A percentile compares a stretch with the other conserved stretches of the same genome.
phyloP scores from a whole-genome alignment of 1,140 invertebrate genomes.

The Zaprionus davidi region DNA sequence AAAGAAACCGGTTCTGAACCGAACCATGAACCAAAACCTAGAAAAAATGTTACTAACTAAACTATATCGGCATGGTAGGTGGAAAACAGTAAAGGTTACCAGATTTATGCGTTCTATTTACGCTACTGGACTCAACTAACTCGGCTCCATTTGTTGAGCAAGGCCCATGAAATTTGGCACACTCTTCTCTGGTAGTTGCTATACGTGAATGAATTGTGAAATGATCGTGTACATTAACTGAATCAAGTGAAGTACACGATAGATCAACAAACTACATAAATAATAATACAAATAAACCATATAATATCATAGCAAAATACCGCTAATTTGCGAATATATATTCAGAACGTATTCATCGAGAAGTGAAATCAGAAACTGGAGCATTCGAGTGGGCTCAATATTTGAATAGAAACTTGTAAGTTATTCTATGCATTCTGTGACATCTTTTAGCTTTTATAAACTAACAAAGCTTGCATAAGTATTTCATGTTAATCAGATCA shows the following conservation, averaged over 20 bases:
- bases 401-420: neutral
- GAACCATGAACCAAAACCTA: constrained; percentile 41
- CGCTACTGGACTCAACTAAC: neutral
- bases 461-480: neutral
- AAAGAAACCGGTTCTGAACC: constrained; percentile 40
- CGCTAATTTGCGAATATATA: neutral
- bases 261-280: neutral
- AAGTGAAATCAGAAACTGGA: neutral
- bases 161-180: neutral
- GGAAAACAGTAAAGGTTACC: neutral
- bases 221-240: neutral
- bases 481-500: neutral
- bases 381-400: neutral
- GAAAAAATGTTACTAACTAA: constrained; percentile 9
- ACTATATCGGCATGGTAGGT: neutral
- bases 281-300: neutral
- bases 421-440: neutral
- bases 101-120: constrained; percentile 3
- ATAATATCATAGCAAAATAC: neutral
- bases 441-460: neutral
- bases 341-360: neutral
- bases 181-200: neutral
- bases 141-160: neutral
- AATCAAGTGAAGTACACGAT: neutral
- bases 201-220: neutral